Evolutionary conservation across 2,888 invertebrate genomes (phyloP).

Genomic region (Chironomus tentans): DNA sequence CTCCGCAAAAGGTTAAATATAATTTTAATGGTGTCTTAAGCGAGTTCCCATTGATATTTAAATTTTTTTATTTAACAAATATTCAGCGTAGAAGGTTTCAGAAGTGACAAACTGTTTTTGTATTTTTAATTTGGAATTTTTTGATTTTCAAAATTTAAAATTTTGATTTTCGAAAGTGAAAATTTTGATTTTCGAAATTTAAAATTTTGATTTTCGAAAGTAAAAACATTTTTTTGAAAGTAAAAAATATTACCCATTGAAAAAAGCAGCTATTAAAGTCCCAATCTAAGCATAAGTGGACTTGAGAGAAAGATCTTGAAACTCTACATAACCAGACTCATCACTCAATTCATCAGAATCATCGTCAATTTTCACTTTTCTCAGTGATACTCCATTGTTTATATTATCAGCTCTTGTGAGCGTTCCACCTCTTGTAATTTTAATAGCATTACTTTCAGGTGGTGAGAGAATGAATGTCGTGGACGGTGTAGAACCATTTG

Average conservation of each 20-base stretch:
- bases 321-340: constrained; percentile 85
- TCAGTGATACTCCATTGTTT: constrained; percentile 38
- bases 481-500: not conserved
- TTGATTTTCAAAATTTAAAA: not conserved
- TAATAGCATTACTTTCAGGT: not conserved
- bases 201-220: not conserved
- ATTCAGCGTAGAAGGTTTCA: too few species aligned
- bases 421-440: not conserved
- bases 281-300: constrained; percentile 8
- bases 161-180: not conserved
- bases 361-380: constrained; percentile 43
- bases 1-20: too few species aligned
- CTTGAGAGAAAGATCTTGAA: constrained; percentile 42
- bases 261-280: not conserved
- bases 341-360: constrained; percentile 76
- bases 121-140: not conserved
- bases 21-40: too few species aligned
- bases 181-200: not conserved
- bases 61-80: too few species aligned
- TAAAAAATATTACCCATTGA: too few species aligned
- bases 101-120: too few species aligned
- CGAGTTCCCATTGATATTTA: too few species aligned
- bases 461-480: constrained; percentile 29
- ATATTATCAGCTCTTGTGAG: constrained; percentile 31
- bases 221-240: not conserved